Evolutionary conservation across 2,797 vertebrate genomes (phyloP).

Genomic region (Menidia menidia): DNA sequence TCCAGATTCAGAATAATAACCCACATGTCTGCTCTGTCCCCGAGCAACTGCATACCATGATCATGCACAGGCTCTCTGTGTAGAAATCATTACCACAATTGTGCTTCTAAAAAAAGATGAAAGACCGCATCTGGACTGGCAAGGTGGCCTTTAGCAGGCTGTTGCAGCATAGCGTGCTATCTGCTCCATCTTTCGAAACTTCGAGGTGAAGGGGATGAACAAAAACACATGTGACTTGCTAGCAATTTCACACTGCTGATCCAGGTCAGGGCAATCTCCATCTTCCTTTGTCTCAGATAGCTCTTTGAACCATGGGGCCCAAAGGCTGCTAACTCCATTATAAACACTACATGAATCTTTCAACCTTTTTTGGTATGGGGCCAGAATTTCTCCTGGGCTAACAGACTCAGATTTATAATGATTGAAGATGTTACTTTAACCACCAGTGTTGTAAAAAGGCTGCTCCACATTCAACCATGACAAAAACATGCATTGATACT

Average conservation of each 20-base stretch:
- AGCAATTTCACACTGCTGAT: conserved; percentile 78
- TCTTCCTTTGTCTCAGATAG: conserved; percentile 68
- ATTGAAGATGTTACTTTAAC: conserved; percentile 41
- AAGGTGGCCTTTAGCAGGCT: conserved; percentile 70
- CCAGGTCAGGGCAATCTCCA: conserved; percentile 70
- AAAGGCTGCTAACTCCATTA: conserved; percentile 70
- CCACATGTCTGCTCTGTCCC: conserved; percentile 60
- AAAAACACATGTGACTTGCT: conserved; percentile 82
- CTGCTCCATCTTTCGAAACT: conserved; percentile 73
- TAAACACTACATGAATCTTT: conserved; percentile 78
- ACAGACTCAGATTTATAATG: conserved; percentile 49
- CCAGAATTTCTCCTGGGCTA: conserved; percentile 51
- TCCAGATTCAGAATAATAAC: conserved; percentile 75
- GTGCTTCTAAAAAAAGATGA: conserved; percentile 73
- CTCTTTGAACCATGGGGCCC: conserved; percentile 71
- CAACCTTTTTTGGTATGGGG: conserved; percentile 53
- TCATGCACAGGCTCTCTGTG: conserved; percentile 70
- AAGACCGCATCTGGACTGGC: conserved; percentile 70
- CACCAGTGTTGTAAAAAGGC: conserved; percentile 22
- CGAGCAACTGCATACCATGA: conserved; percentile 66
- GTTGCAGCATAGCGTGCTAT: conserved; percentile 72
- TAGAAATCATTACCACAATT: conserved; percentile 74
- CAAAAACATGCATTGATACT: conserved; percentile 1
- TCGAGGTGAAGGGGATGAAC: conserved; percentile 77
- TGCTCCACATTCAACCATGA: conserved; percentile 14